These are phyloP conservation scores for Saguinus imperator DNA, from an alignment of 2,113 vertebrate species.

Conservation along the genomic window DNA sequence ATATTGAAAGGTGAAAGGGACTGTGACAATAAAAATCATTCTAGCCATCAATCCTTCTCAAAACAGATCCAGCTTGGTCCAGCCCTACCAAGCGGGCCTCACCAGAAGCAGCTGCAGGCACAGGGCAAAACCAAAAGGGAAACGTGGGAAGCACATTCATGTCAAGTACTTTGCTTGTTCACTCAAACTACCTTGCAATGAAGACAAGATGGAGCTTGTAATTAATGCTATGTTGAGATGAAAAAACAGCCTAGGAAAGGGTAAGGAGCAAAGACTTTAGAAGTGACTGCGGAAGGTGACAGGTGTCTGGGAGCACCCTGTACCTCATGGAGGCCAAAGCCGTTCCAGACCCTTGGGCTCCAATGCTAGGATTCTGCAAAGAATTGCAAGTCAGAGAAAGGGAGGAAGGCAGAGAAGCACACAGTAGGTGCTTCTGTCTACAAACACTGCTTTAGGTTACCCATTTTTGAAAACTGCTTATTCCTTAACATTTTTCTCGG, in stretches of 20 bases:
- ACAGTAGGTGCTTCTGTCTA: neutral
- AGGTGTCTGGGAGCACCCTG: no score
- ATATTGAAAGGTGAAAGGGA: neutral
- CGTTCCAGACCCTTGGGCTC: neutral
- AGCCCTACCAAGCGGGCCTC: neutral
- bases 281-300: neutral
- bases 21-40: neutral
- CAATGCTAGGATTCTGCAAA: neutral
- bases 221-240: neutral
- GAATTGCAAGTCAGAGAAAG: neutral
- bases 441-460: neutral
- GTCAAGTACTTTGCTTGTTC: neutral
- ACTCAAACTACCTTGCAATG: neutral
- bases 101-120: neutral
- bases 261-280: neutral
- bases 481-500: neutral
- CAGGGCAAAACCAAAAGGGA: neutral
- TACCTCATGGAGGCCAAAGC: neutral
- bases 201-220: neutral
- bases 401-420: neutral
- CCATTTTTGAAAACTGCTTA: neutral
- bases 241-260: neutral
- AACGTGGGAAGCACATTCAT: neutral
- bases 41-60: neutral
- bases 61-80: neutral